Evolutionary conservation across 37 sponge, comb jelly and placozoan genomes (phyloP).

Genomic region (Cliona cf. orientalis): DNA sequence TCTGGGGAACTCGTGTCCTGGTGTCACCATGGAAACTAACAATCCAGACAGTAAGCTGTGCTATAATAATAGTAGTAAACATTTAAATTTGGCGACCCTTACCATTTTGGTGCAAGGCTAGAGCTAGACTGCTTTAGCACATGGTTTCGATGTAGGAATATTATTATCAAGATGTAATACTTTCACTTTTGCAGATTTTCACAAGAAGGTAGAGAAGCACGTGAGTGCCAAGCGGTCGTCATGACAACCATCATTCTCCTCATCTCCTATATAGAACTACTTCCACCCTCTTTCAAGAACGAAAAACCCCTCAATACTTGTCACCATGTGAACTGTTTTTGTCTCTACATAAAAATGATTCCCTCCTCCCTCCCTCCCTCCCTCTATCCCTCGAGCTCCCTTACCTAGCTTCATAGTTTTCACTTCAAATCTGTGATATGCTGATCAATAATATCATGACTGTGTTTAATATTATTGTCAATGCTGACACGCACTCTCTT

Average conservation of each 20-base stretch:
- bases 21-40: slow-evolving; percentile 36
- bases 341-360: too few species aligned
- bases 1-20: slow-evolving; percentile 49
- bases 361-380: too few species aligned
- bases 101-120: background rate
- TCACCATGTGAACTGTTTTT: too few species aligned
- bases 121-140: background rate
- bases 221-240: background rate
- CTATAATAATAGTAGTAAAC: background rate
- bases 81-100: background rate
- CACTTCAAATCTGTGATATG: too few species aligned
- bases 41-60: slow-evolving; percentile 9
- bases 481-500: too few species aligned
- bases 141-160: background rate
- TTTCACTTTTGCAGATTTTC: slow-evolving; percentile 19
- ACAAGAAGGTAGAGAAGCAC: slow-evolving; percentile 28
- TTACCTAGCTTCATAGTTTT: too few species aligned
- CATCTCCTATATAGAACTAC: background rate
- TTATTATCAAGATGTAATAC: background rate
- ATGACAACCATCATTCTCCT: background rate
- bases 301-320: too few species aligned
- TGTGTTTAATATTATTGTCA: too few species aligned
- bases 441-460: too few species aligned
- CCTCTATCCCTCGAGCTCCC: too few species aligned
- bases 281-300: too few species aligned